phyloP scores from a whole-genome alignment of 2,888 invertebrate species.

The Eurytoma californica region DNA sequence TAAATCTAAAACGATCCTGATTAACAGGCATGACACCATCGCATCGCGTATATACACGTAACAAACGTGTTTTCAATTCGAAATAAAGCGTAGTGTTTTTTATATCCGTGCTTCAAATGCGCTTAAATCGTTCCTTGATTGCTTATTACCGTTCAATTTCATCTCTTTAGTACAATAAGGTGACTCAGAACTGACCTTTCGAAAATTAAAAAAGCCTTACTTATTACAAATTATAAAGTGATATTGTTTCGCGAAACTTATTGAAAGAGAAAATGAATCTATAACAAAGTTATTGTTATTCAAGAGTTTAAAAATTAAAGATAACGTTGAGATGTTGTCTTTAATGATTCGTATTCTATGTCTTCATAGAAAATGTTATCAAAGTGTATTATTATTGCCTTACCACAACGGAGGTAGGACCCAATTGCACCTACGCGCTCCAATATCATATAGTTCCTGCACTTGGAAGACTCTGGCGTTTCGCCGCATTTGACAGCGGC shows the following conservation, averaged over 20 bases:
- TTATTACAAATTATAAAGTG: slow-evolving; percentile 47
- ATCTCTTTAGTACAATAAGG: slow-evolving; percentile 41
- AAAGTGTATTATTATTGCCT: slow-evolving; percentile 55
- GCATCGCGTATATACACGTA: slow-evolving; percentile 28
- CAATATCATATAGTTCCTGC: slow-evolving; percentile 32
- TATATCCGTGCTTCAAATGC: slow-evolving; percentile 39
- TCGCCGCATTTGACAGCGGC: slow-evolving; percentile 24
- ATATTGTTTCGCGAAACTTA: slow-evolving; percentile 47
- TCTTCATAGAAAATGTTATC: slow-evolving; percentile 46
- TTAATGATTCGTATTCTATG: slow-evolving; percentile 45
- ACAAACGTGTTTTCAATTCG: slow-evolving; percentile 34
- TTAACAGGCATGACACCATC: slow-evolving; percentile 46
- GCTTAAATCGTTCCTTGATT: slow-evolving; percentile 37
- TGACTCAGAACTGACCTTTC: slow-evolving; percentile 47
- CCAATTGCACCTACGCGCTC: slow-evolving; percentile 51
- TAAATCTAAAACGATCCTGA: slow-evolving; percentile 56
- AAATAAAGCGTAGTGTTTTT: slow-evolving; percentile 46
- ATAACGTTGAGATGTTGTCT: slow-evolving; percentile 29
- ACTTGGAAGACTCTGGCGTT: slow-evolving; percentile 53
- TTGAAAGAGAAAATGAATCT: slow-evolving; percentile 22
- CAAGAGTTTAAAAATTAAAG: slow-evolving; percentile 34
- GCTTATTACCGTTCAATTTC: slow-evolving; percentile 19
- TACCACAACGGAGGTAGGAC: slow-evolving; percentile 54
- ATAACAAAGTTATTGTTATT: slow-evolving; percentile 47
- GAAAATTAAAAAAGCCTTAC: slow-evolving; percentile 50